These are phyloP conservation scores for Hirundo rustica DNA, from an alignment of 2,797 vertebrate genomes.

Conservation along the genomic window DNA sequence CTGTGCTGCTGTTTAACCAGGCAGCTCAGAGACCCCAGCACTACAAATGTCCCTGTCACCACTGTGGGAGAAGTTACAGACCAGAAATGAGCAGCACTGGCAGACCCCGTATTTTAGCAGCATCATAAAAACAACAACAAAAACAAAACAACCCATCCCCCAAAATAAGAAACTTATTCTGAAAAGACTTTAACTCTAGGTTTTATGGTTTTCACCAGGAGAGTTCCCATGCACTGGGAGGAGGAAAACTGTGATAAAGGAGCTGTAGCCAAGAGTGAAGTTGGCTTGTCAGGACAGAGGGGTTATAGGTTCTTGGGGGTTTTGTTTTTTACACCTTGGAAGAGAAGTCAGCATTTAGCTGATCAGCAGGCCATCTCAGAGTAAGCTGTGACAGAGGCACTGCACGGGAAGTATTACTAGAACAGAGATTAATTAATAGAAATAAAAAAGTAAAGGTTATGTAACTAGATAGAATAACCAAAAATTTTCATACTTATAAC, in stretches of 20 bases:
- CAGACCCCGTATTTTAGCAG: background rate
- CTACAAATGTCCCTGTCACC: background rate
- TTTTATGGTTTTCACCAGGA: background rate
- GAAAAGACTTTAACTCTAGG: background rate
- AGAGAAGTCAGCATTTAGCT: background rate
- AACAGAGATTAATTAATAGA: background rate
- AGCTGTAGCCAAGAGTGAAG: background rate
- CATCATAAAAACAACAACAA: background rate
- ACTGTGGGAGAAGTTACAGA: background rate
- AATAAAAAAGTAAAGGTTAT: background rate
- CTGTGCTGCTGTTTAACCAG: background rate
- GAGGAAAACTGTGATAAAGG: background rate
- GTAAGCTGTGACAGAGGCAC: background rate
- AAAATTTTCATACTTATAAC: background rate
- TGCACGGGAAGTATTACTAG: background rate
- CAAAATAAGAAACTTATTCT: background rate
- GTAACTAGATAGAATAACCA: background rate
- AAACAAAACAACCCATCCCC: no score
- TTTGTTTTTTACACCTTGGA: background rate
- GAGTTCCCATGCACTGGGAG: background rate
- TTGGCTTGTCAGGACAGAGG: background rate
- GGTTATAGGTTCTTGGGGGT: fast-evolving
- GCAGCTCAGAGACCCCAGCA: fast-evolving
- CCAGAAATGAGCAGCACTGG: background rate
- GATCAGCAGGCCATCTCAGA: background rate